Conservation (phyloP, 2,797 vertebrate genomes). For the Heliangelus exortis region DNA sequence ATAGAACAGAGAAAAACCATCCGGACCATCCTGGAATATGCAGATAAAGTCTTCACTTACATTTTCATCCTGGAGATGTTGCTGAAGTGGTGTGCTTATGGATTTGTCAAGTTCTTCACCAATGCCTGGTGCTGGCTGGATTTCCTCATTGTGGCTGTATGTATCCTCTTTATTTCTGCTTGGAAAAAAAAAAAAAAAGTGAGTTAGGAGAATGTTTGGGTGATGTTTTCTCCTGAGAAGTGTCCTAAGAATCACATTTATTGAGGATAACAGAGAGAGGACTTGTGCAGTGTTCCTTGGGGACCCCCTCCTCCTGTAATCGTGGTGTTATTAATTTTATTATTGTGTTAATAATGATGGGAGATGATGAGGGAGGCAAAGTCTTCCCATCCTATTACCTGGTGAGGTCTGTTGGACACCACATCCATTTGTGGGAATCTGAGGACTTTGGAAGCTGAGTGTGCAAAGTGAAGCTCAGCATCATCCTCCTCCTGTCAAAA, state of each 20-base stretch:
- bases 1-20: slow-evolving; percentile 97
- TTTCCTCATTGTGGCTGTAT: slow-evolving; percentile 99
- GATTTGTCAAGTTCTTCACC: slow-evolving; percentile 98
- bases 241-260: background rate
- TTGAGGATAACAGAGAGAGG: background rate
- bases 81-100: slow-evolving; percentile 98
- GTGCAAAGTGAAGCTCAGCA: background rate
- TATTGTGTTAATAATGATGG: rapidly evolving
- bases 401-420: rapidly evolving
- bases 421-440: rapidly evolving
- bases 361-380: background rate
- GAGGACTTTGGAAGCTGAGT: rapidly evolving
- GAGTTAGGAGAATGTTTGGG: background rate
- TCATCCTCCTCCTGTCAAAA: background rate
- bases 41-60: slow-evolving; percentile 97
- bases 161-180: slow-evolving; percentile 75
- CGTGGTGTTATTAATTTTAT: background rate
- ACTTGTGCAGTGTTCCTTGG: background rate
- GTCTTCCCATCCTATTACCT: background rate
- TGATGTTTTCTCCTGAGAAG: background rate
- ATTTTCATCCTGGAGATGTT: slow-evolving; percentile 99
- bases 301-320: background rate
- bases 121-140: slow-evolving; percentile 99
- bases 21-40: slow-evolving; percentile 91
- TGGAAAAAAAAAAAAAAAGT: background rate